Evolutionary conservation across 1,140 invertebrate species (phyloP), one percentile per base, ranked within the genome.

Genomic region (Sinella curviseta): DNA sequence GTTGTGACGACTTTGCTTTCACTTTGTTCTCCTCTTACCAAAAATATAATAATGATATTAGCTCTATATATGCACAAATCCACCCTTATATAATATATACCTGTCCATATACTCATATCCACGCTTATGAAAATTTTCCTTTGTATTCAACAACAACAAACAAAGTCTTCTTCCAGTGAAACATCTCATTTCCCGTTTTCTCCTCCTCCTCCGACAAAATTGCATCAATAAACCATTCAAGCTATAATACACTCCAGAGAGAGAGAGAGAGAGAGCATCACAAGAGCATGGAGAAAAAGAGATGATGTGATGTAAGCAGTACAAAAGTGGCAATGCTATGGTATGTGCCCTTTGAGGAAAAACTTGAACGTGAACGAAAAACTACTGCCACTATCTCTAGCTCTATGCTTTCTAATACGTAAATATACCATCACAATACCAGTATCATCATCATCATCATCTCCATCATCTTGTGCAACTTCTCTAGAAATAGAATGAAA

Each of bases 141-240:
- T 65, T 65, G 57, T 65, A 65, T 65, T 65, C 57, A 17, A 17
- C 57, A 65, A 48, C 39, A 48, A 48, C 39, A 48, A 48, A 65
- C 57, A 65, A 65, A 70, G 65, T 70, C 30, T 70, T 70, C 26
- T 3, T 60, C 17, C 24, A 17, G 57, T 8, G 65, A 70, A 33
- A 70, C 8, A 70, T 30, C 28, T 70, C 65, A 70, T 70, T 70
- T 70, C 65, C 65, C 65, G 3, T 65, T 26, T 65, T 26, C 57
- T 65, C 57, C 57, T 65, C 57, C 57, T 65, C 16, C 57, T 65
- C 57, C 8, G 65, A 70, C 31, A 70, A 70, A 70, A 70, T 70
- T 70, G 65, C 65, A 70, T 70, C 65, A 70, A 70, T 70, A 70
- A 70, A 70, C 65, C n/a, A 70, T 70, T 70, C 65, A 70, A 70